These are phyloP conservation scores for Riparia riparia DNA, from an alignment of 2,113 vertebrate genomes.

Conservation along the genomic window DNA sequence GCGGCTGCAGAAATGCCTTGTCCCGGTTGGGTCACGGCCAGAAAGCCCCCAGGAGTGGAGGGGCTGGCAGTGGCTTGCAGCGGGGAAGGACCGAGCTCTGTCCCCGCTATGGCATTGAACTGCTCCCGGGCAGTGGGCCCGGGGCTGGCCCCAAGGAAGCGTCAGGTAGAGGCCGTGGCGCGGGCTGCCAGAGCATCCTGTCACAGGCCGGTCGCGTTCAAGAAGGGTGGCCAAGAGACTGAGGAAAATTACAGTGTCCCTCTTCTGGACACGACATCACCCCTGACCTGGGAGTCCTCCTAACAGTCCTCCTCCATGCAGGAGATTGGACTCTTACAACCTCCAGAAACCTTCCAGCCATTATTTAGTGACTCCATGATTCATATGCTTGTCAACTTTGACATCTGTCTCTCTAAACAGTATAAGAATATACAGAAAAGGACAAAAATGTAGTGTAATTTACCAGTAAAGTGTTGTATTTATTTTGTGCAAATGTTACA, in stretches of 20 bases:
- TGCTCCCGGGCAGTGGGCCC: fast-evolving
- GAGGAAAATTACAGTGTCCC: background rate
- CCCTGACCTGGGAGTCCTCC: background rate
- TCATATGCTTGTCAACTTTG: background rate
- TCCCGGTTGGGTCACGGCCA: background rate
- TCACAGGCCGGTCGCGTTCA: fast-evolving
- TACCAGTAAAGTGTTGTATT: background rate
- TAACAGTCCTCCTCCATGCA: background rate
- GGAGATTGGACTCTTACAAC: fast-evolving
- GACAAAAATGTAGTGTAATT: background rate
- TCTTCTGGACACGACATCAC: background rate
- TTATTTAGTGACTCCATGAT: background rate
- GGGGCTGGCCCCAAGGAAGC: background rate
- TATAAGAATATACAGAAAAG: background rate
- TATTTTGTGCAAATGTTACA: background rate
- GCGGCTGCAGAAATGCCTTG: background rate
- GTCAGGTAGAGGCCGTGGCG: fast-evolving
- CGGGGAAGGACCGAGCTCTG: too few species aligned
- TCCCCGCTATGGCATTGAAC: fast-evolving
- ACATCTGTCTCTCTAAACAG: background rate
- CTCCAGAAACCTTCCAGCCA: background rate
- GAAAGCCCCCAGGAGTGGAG: background rate
- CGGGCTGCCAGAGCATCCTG: background rate
- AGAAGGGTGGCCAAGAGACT: fast-evolving
- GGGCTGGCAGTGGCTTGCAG: background rate